Evolutionary conservation across 2,113 vertebrate species (phyloP).

Genomic region (Isurus oxyrinchus): DNA sequence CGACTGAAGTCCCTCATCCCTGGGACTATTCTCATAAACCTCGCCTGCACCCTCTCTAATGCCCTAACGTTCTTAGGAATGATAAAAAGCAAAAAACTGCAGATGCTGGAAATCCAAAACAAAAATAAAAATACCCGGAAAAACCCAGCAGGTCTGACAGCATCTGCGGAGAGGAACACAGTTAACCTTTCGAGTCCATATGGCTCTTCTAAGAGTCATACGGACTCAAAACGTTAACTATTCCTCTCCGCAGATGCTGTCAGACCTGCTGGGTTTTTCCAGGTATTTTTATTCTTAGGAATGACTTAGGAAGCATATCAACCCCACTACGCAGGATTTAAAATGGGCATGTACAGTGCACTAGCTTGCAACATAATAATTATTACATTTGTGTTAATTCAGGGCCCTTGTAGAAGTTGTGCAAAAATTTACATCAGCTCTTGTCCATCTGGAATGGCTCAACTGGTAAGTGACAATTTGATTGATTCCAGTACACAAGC

Average conservation of each 20-base stretch:
- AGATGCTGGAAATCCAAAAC: too few species aligned
- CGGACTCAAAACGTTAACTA: too few species aligned
- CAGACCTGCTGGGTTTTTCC: too few species aligned
- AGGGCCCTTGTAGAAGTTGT: conserved; percentile 65
- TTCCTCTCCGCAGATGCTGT: too few species aligned
- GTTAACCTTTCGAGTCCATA: too few species aligned
- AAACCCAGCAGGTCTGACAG: too few species aligned
- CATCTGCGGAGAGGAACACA: too few species aligned
- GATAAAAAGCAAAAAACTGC: too few species aligned
- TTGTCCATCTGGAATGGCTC: conserved; percentile 56
- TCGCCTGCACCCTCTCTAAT: background rate
- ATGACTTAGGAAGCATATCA: background rate
- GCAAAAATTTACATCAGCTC: conserved; percentile 5
- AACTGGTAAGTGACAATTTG: conserved; percentile 53
- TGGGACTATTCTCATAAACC: too few species aligned
- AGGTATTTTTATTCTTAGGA: background rate
- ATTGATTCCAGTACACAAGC: background rate
- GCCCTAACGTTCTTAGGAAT: background rate
- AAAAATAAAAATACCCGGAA: too few species aligned
- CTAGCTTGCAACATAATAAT: background rate
- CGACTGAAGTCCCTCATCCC: too few species aligned
- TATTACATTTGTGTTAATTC: conserved; percentile 39
- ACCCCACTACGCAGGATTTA: background rate
- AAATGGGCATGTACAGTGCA: background rate
- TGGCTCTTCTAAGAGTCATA: too few species aligned